Evolutionary conservation across 2,797 vertebrate genomes (phyloP).

Genomic region (Decapterus maruadsi): DNA sequence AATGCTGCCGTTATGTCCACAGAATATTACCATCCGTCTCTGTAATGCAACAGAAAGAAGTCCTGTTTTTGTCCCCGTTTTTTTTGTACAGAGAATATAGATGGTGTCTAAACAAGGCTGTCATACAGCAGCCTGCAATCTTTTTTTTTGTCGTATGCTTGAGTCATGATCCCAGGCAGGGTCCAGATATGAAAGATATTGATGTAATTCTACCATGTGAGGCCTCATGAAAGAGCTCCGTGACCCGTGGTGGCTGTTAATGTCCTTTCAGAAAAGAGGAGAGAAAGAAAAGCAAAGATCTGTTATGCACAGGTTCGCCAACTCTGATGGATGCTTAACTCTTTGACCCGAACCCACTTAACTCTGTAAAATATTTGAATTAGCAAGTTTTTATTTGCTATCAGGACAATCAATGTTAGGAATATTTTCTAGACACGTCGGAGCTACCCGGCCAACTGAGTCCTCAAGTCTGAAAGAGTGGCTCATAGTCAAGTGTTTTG

Average conservation of each 20-base stretch:
- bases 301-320: neutral
- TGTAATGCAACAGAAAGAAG: constrained; percentile 31
- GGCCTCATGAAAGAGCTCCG: neutral
- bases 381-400: neutral
- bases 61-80: neutral
- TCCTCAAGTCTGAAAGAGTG: neutral
- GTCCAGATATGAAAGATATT: neutral
- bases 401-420: neutral
- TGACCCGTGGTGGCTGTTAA: neutral
- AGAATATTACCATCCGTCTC: constrained; percentile 48
- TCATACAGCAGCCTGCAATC: neutral
- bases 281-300: neutral
- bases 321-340: neutral
- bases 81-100: constrained; percentile 7
- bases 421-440: neutral
- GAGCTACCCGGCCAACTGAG: neutral
- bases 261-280: neutral
- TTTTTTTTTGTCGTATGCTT: neutral
- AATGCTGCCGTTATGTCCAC: constrained; percentile 49
- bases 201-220: neutral
- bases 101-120: constrained; percentile 10
- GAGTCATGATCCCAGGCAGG: neutral
- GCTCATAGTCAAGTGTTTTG: constrained; percentile 1
- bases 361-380: neutral
- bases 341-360: no score